A percentile compares a stretch with the other conserved stretches of the same genome.
These are phyloP conservation scores for Nautilus pompilius DNA, from an alignment of 1,140 invertebrate genomes.

Conservation along the genomic window DNA sequence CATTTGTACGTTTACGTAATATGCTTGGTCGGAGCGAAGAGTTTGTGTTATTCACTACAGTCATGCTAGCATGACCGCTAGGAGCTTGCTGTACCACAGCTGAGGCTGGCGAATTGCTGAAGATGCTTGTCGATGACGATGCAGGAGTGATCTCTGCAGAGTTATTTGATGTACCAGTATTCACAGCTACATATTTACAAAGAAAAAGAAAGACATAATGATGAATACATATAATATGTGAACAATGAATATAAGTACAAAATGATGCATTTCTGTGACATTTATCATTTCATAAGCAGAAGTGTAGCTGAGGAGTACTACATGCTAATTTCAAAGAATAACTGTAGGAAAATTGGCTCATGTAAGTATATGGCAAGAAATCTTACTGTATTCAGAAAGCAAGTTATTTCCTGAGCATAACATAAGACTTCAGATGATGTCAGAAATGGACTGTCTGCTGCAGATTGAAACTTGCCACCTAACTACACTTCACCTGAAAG, in stretches of 20 bases:
- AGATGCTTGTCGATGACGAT: not conserved
- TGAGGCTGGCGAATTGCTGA: not conserved
- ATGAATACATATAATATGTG: not conserved
- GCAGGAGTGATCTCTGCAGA: not conserved
- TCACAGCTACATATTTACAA: not conserved
- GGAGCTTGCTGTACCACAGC: not conserved
- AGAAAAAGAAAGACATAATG: not conserved
- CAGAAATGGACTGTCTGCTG: too few relatives aligned
- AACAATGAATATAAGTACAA: not conserved
- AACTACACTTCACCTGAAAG: too few relatives aligned
- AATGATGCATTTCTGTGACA: not conserved
- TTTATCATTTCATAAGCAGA: too few relatives aligned
- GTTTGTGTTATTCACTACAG: constrained; percentile 57
- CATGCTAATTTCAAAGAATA: too few relatives aligned
- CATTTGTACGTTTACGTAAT: constrained; percentile 65
- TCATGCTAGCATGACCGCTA: not conserved
- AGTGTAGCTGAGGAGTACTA: too few relatives aligned
- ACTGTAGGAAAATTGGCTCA: too few relatives aligned
- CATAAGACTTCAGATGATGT: too few relatives aligned
- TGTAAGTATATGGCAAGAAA: too few relatives aligned
- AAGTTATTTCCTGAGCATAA: too few relatives aligned
- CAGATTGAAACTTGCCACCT: too few relatives aligned
- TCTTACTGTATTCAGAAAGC: too few relatives aligned
- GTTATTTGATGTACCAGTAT: not conserved
- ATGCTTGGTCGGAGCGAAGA: constrained; percentile 69